Conservation (phyloP, 2,888 invertebrate genomes). For the Agonopterix subpropinquella region DNA sequence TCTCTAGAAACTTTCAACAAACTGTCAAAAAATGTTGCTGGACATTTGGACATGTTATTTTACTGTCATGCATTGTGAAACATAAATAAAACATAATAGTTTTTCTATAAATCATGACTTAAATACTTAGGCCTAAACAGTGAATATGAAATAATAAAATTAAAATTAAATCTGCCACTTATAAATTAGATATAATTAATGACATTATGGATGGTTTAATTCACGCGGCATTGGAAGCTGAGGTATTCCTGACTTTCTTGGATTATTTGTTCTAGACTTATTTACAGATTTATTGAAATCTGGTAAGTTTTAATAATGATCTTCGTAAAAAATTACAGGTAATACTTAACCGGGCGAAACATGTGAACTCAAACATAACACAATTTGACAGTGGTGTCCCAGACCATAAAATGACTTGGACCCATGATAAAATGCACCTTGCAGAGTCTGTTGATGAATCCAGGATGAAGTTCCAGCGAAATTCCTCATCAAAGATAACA, state of each 20-base stretch:
- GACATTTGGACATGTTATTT: conserved; percentile 71
- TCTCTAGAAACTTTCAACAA: too few species aligned
- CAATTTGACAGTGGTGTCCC: conserved; percentile 65
- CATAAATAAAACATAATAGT: conserved; percentile 73
- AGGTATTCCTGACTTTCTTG: conserved; percentile 60
- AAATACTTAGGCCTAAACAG: conserved; percentile 60
- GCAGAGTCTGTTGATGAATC: conserved; percentile 68
- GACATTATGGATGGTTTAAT: conserved; percentile 76
- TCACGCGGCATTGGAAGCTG: conserved; percentile 76
- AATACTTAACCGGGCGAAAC: conserved; percentile 69
- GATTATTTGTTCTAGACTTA: conserved; percentile 28
- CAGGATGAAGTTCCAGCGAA: conserved; percentile 65
- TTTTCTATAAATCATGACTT: conserved; percentile 73
- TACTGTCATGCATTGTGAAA: conserved; percentile 74
- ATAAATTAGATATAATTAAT: conserved; percentile 64
- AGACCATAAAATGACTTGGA: conserved; percentile 75
- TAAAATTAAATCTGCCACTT: conserved; percentile 55
- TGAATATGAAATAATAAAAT: conserved; percentile 64
- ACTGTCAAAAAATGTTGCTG: conserved; percentile 67
- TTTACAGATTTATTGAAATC: conserved; percentile 9
- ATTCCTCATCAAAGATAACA: conserved; percentile 47
- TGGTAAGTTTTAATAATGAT: not conserved
- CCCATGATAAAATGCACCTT: conserved; percentile 68
- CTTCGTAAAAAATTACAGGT: conserved; percentile 43
- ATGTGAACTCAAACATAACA: conserved; percentile 65